A percentile compares a stretch with the other conserved stretches of the same genome.
phyloP scores from a whole-genome alignment of 1,140 invertebrate species.

The Nephila pilipes region DNA sequence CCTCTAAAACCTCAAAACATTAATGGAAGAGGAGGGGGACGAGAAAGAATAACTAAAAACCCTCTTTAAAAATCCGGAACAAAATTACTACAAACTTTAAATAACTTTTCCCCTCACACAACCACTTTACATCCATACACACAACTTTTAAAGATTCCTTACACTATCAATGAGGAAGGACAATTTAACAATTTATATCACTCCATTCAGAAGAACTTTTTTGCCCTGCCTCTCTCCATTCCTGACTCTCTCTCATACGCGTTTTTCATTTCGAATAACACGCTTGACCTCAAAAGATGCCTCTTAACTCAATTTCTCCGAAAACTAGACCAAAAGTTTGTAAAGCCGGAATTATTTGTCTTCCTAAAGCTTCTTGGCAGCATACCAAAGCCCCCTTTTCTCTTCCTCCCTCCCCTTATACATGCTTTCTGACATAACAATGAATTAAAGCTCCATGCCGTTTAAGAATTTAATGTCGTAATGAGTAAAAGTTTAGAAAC shows the following conservation, averaged over 20 bases:
- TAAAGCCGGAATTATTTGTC: constrained; percentile 56
- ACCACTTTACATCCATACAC: neutral
- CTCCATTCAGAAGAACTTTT: constrained; percentile 29
- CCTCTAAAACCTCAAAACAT: no score
- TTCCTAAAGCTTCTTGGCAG: constrained; percentile 44
- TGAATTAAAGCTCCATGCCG: constrained; percentile 54
- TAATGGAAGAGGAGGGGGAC: no score
- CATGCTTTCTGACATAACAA: constrained; percentile 40
- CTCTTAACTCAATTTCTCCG: constrained; percentile 60
- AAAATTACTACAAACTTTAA: no score
- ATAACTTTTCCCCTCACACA: no score
- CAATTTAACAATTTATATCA: constrained; percentile 54
- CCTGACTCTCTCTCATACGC: neutral
- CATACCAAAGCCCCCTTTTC: neutral
- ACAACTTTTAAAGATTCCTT: constrained; percentile 19
- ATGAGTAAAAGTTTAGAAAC: constrained; percentile 61
- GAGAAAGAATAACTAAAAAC: no score
- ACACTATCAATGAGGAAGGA: neutral
- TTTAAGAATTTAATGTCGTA: constrained; percentile 59
- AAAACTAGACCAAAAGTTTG: constrained; percentile 57
- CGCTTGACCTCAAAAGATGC: constrained; percentile 57
- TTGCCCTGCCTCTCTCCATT: neutral
- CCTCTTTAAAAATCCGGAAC: no score
- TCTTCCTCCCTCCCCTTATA: neutral
- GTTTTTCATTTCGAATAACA: constrained; percentile 68